Evolutionary conservation across 2,797 vertebrate genomes (phyloP).

Genomic region (Bryconaethiops microstoma): DNA sequence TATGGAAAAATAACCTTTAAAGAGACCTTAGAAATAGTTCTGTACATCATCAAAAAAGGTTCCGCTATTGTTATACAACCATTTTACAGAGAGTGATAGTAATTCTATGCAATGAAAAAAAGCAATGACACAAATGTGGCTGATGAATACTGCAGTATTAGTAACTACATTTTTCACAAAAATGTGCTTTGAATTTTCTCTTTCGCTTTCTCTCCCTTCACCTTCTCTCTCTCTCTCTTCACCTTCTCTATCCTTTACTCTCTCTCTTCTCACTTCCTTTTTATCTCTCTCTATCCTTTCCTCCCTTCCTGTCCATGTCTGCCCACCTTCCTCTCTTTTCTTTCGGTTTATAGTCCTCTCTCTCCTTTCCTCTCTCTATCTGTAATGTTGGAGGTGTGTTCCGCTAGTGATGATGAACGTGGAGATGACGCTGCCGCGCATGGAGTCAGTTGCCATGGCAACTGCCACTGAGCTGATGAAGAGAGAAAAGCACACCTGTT

Average conservation of each 20-base stretch:
- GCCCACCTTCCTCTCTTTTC: neutral
- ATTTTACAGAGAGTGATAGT: too few relatives aligned
- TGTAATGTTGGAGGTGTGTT: neutral
- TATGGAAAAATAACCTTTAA: too few relatives aligned
- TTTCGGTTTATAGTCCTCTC: too few relatives aligned
- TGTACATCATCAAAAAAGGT: too few relatives aligned
- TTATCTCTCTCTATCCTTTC: neutral
- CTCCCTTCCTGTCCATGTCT: neutral
- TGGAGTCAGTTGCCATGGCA: constrained; percentile 53
- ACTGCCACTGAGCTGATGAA: constrained; percentile 48
- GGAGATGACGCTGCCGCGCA: constrained; percentile 27
- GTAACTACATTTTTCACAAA: too few relatives aligned
- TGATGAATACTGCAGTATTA: too few relatives aligned
- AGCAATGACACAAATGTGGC: too few relatives aligned
- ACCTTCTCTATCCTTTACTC: too few relatives aligned
- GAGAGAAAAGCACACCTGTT: constrained; percentile 48
- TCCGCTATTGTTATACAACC: too few relatives aligned
- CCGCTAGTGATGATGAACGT: constrained; percentile 18
- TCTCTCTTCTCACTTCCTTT: neutral
- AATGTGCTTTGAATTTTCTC: neutral
- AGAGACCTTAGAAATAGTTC: too few relatives aligned
- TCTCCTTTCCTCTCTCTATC: neutral
- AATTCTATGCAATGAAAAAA: too few relatives aligned
- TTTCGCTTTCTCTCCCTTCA: neutral
- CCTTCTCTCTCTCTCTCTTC: neutral